phyloP scores from a whole-genome alignment of 35 echinoderm and acorn worm species.

The Patiria miniata region DNA sequence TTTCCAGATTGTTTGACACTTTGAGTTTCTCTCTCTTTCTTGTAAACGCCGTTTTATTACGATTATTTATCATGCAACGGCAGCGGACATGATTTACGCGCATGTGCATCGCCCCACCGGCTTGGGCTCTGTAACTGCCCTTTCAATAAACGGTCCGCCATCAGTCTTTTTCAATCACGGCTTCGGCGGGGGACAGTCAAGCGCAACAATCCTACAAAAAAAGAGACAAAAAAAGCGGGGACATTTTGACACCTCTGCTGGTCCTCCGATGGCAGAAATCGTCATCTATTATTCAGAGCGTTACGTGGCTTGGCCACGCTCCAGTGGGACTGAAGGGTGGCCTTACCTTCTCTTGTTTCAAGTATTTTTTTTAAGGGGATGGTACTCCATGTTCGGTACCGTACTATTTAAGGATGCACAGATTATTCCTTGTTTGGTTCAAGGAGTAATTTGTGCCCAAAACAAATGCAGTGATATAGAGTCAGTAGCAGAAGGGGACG shows the following conservation, averaged over 20 bases:
- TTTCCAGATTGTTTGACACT: no score
- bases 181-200: background rate
- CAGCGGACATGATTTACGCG: background rate
- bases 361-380: background rate
- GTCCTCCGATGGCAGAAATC: background rate
- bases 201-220: background rate
- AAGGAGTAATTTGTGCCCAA: no score
- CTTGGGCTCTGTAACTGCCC: no score
- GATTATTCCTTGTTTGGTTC: no score
- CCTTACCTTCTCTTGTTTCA: background rate
- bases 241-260: background rate
- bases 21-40: no score
- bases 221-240: background rate
- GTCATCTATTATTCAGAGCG: constrained; percentile 11
- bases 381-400: background rate
- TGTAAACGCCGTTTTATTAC: no score
- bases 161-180: constrained; percentile 29
- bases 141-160: background rate
- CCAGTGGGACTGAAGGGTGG: background rate
- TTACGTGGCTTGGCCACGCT: background rate
- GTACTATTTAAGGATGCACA: no score
- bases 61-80: background rate
- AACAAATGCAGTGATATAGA: no score
- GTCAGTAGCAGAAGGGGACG: no score
- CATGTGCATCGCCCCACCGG: background rate